phyloP scores from a whole-genome alignment of 2,113 vertebrate genomes.

The Thamnophis sirtalis region DNA sequence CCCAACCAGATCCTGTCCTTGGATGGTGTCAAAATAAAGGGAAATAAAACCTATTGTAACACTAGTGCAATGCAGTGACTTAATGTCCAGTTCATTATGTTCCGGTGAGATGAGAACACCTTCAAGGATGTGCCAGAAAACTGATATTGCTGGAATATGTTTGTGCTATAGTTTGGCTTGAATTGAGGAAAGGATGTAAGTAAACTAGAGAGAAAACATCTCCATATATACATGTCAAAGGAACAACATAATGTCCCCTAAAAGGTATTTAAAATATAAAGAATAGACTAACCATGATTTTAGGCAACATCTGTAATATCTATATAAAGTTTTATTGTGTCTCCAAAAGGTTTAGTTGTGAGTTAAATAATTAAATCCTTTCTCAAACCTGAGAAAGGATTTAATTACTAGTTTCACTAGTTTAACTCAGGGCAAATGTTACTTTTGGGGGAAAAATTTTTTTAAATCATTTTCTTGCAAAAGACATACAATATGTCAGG shows the following conservation, averaged over 20 bases:
- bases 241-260: neutral
- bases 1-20: neutral
- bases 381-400: neutral
- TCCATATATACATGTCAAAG: neutral
- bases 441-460: neutral
- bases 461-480: conserved; percentile 18
- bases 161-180: neutral
- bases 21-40: neutral
- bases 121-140: neutral
- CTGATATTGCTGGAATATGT: neutral
- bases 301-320: neutral
- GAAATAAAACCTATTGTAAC: neutral
- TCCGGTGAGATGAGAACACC: neutral
- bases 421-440: conserved; percentile 29
- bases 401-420: conserved; percentile 15
- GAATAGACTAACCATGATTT: neutral
- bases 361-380: neutral
- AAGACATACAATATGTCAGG: conserved; percentile 3
- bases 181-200: neutral
- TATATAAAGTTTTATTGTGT: neutral
- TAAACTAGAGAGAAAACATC: neutral
- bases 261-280: neutral
- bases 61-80: neutral
- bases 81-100: neutral
- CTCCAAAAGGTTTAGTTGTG: neutral